Conservation (phyloP, 1,140 invertebrate species). For the Drosophila albomicans region DNA sequence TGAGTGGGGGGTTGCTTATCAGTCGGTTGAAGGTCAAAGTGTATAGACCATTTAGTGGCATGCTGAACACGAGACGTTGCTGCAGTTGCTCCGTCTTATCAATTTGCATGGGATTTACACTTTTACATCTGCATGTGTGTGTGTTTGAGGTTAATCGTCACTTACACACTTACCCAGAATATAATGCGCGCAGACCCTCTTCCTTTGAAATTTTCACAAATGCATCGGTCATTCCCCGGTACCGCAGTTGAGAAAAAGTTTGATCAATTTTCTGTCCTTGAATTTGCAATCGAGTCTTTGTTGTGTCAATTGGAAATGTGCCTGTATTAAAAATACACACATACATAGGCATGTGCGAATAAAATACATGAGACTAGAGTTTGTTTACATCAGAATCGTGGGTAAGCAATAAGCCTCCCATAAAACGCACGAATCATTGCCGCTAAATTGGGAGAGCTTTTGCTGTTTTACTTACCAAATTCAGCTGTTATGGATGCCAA, state of each 20-base stretch:
- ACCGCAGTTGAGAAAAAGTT: conserved; percentile 91
- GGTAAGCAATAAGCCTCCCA: conserved; percentile 6
- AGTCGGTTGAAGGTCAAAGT: conserved; percentile 52
- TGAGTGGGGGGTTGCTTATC: conserved; percentile 53
- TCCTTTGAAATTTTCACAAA: conserved; percentile 92
- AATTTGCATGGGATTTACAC: conserved; percentile 11
- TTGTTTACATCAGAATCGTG: conserved; percentile 61
- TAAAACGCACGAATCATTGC: conserved; percentile 4
- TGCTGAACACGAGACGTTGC: conserved; percentile 33
- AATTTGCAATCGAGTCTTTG: conserved; percentile 97
- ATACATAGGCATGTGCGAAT: conserved; percentile 1
- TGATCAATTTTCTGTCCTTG: conserved; percentile 95
- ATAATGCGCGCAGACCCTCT: conserved; percentile 92
- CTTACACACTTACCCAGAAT: conserved; percentile 90
- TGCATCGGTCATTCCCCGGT: conserved; percentile 96
- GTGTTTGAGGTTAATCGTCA: background rate
- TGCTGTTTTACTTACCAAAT: conserved; percentile 89
- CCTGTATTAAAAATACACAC: conserved; percentile 87
- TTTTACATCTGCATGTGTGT: background rate
- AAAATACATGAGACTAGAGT: conserved; percentile 22
- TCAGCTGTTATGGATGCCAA: conserved; percentile 96
- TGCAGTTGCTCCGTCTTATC: conserved; percentile 41
- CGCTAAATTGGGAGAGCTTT: background rate
- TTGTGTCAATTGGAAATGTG: conserved; percentile 98
- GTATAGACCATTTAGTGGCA: conserved; percentile 35